phyloP scores from a whole-genome alignment of 1,140 invertebrate genomes.

The Octopus sinensis region DNA sequence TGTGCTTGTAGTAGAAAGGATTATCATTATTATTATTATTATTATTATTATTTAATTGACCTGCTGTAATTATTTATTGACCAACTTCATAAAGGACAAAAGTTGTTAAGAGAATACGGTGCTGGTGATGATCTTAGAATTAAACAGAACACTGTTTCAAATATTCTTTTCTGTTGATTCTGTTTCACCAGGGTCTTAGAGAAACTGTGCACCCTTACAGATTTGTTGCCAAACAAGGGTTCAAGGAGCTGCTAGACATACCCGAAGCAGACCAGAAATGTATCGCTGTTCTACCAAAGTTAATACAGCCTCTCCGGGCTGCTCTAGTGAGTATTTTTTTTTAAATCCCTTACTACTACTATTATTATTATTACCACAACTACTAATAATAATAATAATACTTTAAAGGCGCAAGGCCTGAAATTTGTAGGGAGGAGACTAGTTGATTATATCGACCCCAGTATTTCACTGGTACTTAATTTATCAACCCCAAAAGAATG shows the following conservation, averaged over 20 bases:
- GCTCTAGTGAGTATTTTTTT: constrained; percentile 43
- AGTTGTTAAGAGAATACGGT: neutral
- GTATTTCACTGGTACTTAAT: too few relatives aligned
- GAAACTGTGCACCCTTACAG: constrained; percentile 56
- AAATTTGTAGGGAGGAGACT: too few relatives aligned
- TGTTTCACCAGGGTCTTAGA: constrained; percentile 46
- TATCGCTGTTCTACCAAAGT: constrained; percentile 47
- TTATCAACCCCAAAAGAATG: too few relatives aligned
- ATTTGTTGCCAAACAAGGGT: constrained; percentile 53
- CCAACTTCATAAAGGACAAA: neutral
- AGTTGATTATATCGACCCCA: too few relatives aligned
- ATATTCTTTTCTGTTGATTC: neutral
- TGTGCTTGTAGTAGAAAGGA: too few relatives aligned
- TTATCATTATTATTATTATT: too few relatives aligned
- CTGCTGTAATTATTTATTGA: neutral
- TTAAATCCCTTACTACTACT: neutral
- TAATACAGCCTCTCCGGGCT: constrained; percentile 45
- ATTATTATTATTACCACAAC: too few relatives aligned
- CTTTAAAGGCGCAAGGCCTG: too few relatives aligned
- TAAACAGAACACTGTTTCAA: too few relatives aligned
- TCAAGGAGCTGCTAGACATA: constrained; percentile 51
- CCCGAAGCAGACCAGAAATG: constrained; percentile 42
- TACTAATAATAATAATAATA: too few relatives aligned
- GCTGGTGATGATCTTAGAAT: too few relatives aligned
- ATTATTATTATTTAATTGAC: too few relatives aligned